phyloP scores from a whole-genome alignment of 2,888 invertebrate species.

The Oscheius sp. region DNA sequence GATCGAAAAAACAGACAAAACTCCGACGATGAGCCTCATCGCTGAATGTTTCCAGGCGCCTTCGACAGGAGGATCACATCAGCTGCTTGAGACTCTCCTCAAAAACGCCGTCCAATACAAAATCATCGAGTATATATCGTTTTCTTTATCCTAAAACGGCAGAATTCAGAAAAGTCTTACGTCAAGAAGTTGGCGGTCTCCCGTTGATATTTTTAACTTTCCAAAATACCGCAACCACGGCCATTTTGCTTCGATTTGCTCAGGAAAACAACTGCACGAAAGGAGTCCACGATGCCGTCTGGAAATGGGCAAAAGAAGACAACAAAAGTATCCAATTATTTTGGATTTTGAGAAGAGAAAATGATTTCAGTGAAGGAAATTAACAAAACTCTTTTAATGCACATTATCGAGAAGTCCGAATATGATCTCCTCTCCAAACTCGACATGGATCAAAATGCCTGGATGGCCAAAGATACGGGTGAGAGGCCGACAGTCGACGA shows the following conservation, averaged over 20 bases:
- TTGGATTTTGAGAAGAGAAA: neutral
- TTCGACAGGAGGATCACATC: neutral
- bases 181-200: neutral
- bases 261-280: constrained; percentile 30
- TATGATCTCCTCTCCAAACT: constrained; percentile 42
- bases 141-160: too few relatives aligned
- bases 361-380: constrained; percentile 35
- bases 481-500: too few relatives aligned
- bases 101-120: neutral
- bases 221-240: constrained; percentile 23
- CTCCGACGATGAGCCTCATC: constrained; percentile 7
- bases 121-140: neutral
- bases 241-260: constrained; percentile 39
- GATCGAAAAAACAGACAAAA: neutral
- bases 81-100: neutral
- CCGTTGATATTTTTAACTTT: neutral
- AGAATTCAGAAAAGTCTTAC: neutral
- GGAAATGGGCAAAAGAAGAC: neutral
- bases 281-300: constrained; percentile 44
- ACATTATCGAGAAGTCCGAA: constrained; percentile 44
- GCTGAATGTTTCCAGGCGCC: neutral
- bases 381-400: constrained; percentile 44
- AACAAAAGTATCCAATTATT: constrained; percentile 5
- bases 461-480: constrained; percentile 41
- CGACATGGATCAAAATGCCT: constrained; percentile 33